Base-by-base conservation (phyloP, 2,113 vertebrate species). In the Monarcha castaneiventris region DNA sequence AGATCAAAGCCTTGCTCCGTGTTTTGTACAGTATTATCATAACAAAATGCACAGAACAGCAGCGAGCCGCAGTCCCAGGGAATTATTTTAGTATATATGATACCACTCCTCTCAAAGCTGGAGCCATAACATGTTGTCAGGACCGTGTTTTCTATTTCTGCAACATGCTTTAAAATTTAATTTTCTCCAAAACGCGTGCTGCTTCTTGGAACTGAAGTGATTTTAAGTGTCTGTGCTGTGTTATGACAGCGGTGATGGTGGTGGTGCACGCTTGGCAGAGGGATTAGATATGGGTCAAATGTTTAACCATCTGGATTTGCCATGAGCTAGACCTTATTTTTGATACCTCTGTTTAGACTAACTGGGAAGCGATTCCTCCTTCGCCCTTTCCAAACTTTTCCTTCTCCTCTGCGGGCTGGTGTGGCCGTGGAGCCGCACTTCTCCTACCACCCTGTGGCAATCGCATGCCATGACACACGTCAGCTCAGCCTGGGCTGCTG, bases 371-470 rank as follows among this genome's bases (percentile, higher is more conserved):
- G 51, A 66, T 63, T 90, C 71, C 66, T 76, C 46, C 77, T 72
- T 68, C 72, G 23, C 66, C 89, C 83, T 80, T 56, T 41, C 90
- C 37, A 46, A 87, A 94, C 43, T 93, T 97, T 92, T 23, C 37
- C 32, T 51, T 55, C 58, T 64, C 29, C 81, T 90, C 15, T 1
- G 68, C 6, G 71, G 49, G 94, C 35, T 35, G 83, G 84, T 3
- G 92, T 30, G 73, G 94, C 25, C 6, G 78, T 8, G 88, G 80
- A 93, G 18, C 95, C 69, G 96, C 97, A 96, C 84, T 94, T 58
- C 98, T 98, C 87, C 97, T 97, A 98, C 98, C 98, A 97, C 98
- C 98, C 98, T 98, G 98, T 98, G 98, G 98, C 95, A 97, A 97
- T 94, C 94, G 85, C 93, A 7, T 93, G 98, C 96, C 97, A 98